Percentiles rank a stretch among this genome's conserved stretches.
phyloP scores from a whole-genome alignment of 92 coral and sea anemone genomes.

The Muricea muricata region DNA sequence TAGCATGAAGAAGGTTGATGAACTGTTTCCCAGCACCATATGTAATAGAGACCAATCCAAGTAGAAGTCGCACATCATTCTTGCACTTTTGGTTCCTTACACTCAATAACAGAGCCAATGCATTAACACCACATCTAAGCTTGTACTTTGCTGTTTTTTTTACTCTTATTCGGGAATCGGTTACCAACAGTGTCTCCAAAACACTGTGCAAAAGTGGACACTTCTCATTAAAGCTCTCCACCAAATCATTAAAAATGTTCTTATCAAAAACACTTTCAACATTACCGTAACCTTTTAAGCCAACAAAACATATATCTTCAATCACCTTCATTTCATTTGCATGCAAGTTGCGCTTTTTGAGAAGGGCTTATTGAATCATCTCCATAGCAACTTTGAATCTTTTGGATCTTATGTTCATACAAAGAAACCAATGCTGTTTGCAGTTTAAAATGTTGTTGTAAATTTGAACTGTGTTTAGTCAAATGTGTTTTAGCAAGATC shows the following conservation, averaged over 20 bases:
- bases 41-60: neutral
- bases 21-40: conserved; percentile 8
- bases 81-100: neutral
- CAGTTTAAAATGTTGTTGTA: neutral
- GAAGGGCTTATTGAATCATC: neutral
- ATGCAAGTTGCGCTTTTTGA: neutral
- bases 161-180: neutral
- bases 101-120: neutral
- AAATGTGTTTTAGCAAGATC: neutral
- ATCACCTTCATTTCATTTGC: neutral
- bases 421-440: conserved; percentile 18
- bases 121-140: neutral
- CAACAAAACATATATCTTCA: neutral
- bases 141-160: conserved; percentile 2
- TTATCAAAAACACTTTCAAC: neutral
- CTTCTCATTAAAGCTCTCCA: neutral
- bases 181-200: conserved; percentile 1
- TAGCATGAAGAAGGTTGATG: neutral
- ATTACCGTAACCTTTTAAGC: neutral
- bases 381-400: neutral
- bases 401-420: neutral
- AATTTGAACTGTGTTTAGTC: neutral
- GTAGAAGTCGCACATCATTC: neutral
- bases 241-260: neutral
- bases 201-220: conserved; percentile 23